Evolutionary conservation across 2,888 invertebrate genomes (phyloP).

Genomic region (Drosophila ustulata): DNA sequence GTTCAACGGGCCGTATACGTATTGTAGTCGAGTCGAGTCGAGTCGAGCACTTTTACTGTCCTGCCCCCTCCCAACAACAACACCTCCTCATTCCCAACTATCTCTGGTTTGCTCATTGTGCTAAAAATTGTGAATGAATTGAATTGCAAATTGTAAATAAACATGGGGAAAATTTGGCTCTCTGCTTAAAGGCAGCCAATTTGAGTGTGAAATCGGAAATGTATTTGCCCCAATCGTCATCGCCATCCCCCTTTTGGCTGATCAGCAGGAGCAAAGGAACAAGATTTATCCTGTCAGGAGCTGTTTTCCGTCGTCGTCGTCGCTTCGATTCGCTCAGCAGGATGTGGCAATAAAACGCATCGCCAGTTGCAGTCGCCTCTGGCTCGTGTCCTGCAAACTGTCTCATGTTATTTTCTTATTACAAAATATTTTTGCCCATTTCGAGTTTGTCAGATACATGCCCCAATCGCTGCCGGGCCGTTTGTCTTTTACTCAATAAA

Average conservation of each 20-base stretch:
- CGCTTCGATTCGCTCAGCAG: slow-evolving; percentile 35
- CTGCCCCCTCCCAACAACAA: background rate
- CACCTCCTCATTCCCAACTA: background rate
- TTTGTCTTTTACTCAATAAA: slow-evolving; percentile 68
- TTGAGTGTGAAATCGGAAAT: slow-evolving; percentile 75
- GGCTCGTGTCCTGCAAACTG: slow-evolving; percentile 16
- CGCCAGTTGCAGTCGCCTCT: slow-evolving; percentile 51
- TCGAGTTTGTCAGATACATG: slow-evolving; percentile 39
- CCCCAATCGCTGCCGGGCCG: background rate
- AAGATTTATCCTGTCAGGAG: slow-evolving; percentile 22
- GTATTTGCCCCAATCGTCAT: slow-evolving; percentile 22
- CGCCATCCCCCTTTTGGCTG: slow-evolving; percentile 2
- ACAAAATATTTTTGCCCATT: slow-evolving; percentile 60
- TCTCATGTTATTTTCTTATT: slow-evolving; percentile 54
- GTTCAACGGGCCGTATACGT: slow-evolving; percentile 74
- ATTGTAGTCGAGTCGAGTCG: slow-evolving; percentile 15
- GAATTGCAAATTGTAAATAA: slow-evolving; percentile 73
- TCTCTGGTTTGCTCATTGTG: background rate
- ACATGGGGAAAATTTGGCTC: slow-evolving; percentile 54
- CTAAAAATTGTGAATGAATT: slow-evolving; percentile 69
- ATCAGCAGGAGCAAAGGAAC: background rate
- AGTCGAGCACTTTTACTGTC: background rate
- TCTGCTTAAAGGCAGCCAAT: slow-evolving; percentile 44
- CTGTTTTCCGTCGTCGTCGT: slow-evolving; percentile 12
- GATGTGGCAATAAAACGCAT: slow-evolving; percentile 74